Percentiles rank a stretch among this genome's conserved stretches.
Evolutionary conservation across 2,113 vertebrate genomes (phyloP).

Genomic region (Globicephala melas): DNA sequence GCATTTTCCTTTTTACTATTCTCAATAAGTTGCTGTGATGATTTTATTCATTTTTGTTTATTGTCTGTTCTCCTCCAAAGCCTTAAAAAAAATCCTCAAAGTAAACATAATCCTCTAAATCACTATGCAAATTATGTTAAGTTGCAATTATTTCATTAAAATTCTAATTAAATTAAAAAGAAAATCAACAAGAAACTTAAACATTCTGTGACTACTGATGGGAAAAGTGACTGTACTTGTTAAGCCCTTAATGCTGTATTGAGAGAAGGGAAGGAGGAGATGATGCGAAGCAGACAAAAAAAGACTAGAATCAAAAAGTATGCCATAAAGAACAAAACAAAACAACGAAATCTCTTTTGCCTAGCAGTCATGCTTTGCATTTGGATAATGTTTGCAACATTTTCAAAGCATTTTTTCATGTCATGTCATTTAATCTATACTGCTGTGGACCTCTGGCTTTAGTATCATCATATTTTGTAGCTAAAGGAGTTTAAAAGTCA

Average conservation of each 20-base stretch:
- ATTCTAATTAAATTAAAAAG: conserved; percentile 65
- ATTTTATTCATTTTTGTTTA: conserved; percentile 53
- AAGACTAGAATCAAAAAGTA: background rate
- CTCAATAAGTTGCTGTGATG: conserved; percentile 14
- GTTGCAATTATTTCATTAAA: conserved; percentile 66
- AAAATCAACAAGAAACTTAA: conserved; percentile 57
- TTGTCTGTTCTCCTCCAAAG: conserved; percentile 45
- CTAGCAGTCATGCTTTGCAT: background rate
- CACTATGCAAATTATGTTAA: conserved; percentile 5
- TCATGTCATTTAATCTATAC: background rate
- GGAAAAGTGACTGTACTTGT: background rate
- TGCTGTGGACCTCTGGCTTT: background rate
- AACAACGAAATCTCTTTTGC: background rate
- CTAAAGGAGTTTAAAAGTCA: background rate
- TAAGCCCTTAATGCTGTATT: background rate
- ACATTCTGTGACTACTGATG: conserved; percentile 38
- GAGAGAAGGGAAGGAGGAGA: background rate
- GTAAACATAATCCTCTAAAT: conserved; percentile 53
- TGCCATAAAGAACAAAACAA: background rate
- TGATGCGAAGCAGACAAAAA: background rate
- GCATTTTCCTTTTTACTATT: background rate
- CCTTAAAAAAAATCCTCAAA: conserved; percentile 13
- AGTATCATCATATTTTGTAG: background rate
- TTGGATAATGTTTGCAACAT: background rate
- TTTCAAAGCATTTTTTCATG: background rate